Base-by-base conservation (phyloP, 1,140 invertebrate genomes). In the Lordiphosa collinella region DNA sequence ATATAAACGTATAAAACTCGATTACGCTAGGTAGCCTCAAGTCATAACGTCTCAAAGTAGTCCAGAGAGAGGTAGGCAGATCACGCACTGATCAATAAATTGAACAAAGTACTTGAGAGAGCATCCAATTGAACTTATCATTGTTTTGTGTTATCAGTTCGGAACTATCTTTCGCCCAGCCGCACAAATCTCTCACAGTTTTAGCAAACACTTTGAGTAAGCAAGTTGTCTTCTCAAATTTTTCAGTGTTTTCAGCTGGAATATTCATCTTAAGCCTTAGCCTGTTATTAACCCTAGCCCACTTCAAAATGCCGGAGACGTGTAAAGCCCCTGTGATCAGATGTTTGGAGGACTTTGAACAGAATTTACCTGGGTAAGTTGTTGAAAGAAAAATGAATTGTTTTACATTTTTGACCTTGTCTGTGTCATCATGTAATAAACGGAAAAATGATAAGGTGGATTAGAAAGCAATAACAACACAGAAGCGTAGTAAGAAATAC, bases 291-390 rank as follows among this genome's bases (percentile, higher is more conserved):
- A 29, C 0, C 25, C 32, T 8, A 31, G 47, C 16, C 14, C 10
- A 36, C 35, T 9, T 13, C 2, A 14, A 52, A 51, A 88, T 88
- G 86, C 66, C 86, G n/a, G 73, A 84, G 53, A 73, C 80, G 53
- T 67, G 54, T 16, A 47, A 74, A 36, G 82, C 57, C 34, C 70
- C 86, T 47, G 68, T 67, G 3, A 88, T 88, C 50, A 56, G 36
- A 14, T 54, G 51, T 7, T 57, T 67, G 16, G 82, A 86, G 50
- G 86, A 85, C 3, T 88, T 88, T 25, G 68, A 86, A 37, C 32
- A 48, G 29, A 69, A 68, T 34, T 32, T 88, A 32, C 86, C 86
- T 1, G 74, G 71, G 86, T 88, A 65, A 85, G 86, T 73, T 1
- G 7, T 1, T 16, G 31, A 10, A 13, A 4, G 22, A n/a, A 7